phyloP scores from a whole-genome alignment of 2,888 invertebrate species.

The Alentia gelatinosa region DNA sequence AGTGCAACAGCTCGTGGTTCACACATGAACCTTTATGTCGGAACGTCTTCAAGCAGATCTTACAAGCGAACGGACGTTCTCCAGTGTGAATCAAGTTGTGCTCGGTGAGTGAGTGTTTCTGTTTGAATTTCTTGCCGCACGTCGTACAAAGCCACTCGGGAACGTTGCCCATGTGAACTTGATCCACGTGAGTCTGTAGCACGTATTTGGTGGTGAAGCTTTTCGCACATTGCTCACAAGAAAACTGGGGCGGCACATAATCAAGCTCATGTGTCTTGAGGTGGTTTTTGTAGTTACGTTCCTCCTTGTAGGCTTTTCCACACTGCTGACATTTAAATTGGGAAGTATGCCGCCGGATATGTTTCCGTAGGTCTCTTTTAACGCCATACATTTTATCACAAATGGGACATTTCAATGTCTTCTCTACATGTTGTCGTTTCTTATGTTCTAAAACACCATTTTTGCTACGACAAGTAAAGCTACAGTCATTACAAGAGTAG shows the following conservation, averaged over 20 bases:
- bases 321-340: not conserved
- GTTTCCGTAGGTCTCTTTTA: slow-evolving; percentile 1
- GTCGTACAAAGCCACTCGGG: not conserved
- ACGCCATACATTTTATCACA: slow-evolving; percentile 24
- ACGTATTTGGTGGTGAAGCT: slow-evolving; percentile 16
- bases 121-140: slow-evolving; percentile 47
- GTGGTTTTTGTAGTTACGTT: not conserved
- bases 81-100: slow-evolving; percentile 31
- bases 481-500: not conserved
- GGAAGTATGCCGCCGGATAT: not conserved
- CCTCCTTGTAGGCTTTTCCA: slow-evolving; percentile 48
- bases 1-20: slow-evolving; percentile 27
- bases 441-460: not conserved
- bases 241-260: slow-evolving; percentile 13
- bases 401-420: not conserved
- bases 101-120: slow-evolving; percentile 9
- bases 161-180: not conserved
- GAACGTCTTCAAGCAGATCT: slow-evolving; percentile 26
- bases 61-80: not conserved
- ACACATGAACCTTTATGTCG: not conserved
- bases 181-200: slow-evolving; percentile 22
- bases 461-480: not conserved
- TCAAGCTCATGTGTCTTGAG: slow-evolving; percentile 15
- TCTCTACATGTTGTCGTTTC: not conserved
- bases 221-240: slow-evolving; percentile 29